Evolutionary conservation across 1,140 invertebrate species (phyloP).

Genomic region (Holcopasites calliopsidis): DNA sequence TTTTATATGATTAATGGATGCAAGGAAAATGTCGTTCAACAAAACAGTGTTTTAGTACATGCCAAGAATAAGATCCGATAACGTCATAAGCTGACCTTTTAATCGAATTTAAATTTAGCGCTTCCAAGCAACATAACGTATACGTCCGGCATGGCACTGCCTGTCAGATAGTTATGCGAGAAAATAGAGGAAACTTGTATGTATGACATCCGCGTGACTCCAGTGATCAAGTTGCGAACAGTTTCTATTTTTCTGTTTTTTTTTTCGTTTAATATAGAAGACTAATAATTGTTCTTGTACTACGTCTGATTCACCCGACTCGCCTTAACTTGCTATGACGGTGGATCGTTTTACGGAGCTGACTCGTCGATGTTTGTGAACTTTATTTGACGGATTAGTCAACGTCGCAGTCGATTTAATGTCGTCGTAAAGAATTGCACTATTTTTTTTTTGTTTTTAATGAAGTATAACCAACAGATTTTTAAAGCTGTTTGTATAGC

Average conservation of each 20-base stretch:
- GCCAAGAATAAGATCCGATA: neutral
- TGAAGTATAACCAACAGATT: neutral
- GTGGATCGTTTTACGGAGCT: neutral
- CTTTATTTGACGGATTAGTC: conserved; percentile 5
- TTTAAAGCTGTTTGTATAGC: neutral
- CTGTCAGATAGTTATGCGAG: conserved; percentile 20
- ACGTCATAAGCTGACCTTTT: conserved; percentile 2
- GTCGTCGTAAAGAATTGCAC: neutral
- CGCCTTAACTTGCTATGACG: neutral
- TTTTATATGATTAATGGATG: no score
- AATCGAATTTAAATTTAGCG: conserved; percentile 46
- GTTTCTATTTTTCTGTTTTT: no score
- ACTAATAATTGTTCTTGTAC: neutral
- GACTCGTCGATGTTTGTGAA: conserved; percentile 16
- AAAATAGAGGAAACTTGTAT: conserved; percentile 28
- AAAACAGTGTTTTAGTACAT: neutral
- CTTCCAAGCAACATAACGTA: neutral
- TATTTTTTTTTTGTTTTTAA: neutral
- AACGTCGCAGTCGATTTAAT: conserved; percentile 2
- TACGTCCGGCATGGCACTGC: conserved; percentile 6
- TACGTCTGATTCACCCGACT: no score
- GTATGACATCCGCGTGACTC: conserved; percentile 39
- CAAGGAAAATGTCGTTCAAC: neutral
- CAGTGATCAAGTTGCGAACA: conserved; percentile 3
- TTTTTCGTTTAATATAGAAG: neutral